These are phyloP conservation scores for Acromyrmex heyeri DNA, from an alignment of 1,140 invertebrate genomes.

Conservation along the genomic window DNA sequence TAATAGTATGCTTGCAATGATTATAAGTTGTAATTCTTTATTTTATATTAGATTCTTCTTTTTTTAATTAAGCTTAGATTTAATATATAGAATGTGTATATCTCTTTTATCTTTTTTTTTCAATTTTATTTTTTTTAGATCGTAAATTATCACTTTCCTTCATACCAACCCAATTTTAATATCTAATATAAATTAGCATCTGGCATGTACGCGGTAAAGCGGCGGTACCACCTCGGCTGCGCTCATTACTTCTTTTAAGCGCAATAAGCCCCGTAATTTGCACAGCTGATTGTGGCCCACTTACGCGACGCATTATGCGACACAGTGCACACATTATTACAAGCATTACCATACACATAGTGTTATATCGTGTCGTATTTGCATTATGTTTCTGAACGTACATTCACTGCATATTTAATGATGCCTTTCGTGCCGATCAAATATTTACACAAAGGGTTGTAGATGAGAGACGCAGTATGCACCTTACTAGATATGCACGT, in stretches of 20 bases:
- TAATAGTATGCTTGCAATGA: neutral
- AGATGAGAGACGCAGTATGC: conserved; percentile 18
- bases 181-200: conserved; percentile 34
- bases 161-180: conserved; percentile 27
- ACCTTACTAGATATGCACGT: conserved; percentile 22
- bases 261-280: conserved; percentile 56
- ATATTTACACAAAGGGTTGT: conserved; percentile 46
- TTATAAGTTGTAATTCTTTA: neutral
- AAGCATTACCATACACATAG: conserved; percentile 38
- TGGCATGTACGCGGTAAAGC: neutral
- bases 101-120: neutral
- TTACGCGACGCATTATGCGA: conserved; percentile 48
- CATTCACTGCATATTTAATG: conserved; percentile 43
- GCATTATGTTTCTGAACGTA: conserved; percentile 46
- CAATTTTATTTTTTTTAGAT: neutral
- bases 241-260: conserved; percentile 52
- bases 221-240: neutral
- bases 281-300: conserved; percentile 57
- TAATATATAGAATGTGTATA: neutral
- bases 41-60: neutral
- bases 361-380: conserved; percentile 17
- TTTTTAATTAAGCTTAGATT: neutral
- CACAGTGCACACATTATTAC: conserved; percentile 54
- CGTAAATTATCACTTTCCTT: neutral
- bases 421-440: conserved; percentile 52